Evolutionary conservation across 2,888 invertebrate genomes (phyloP), one percentile per base, ranked within the genome.

Genomic region (Bombylius discolor): DNA sequence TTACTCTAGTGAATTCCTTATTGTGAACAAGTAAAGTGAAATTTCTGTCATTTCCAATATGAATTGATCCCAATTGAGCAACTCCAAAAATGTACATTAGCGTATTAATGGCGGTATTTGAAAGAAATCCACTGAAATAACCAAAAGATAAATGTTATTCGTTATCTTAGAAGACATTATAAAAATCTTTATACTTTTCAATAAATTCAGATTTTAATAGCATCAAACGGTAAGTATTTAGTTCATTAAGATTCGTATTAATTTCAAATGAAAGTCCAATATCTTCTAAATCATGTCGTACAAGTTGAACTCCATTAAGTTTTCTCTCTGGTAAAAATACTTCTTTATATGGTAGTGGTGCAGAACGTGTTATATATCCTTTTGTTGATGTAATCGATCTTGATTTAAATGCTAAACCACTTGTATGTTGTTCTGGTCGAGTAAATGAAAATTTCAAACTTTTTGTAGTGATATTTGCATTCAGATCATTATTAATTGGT

Each of bases 401-500:
- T 0, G 74, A 74, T 56, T 74, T 74, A 49, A 74, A 71, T 13
- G 74, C 67, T 33, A 74, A 52, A 0, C 74, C 74, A 58, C 72
- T 72, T 13, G 72, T 72, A 5, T 72, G 63, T 55, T 74, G 71
- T 53, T 69, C 70, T 1, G 73, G 70, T 5, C 74, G 65, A 9
- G 66, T 65, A 55, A 74, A 73, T 4, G 70, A 65, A 49, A 73
- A 73, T 44, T 67, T 67, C 6, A 70, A 58, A 51, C 69, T 70
- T 46, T 63, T 64, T 44, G 64, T 66, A 6, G 65, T 68, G 39
- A 68, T 65, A 56, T 73, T 72, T 0, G 65, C 52, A 67, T 66
- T 69, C 5, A 74, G 55, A 51, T 73, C 72, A 57, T 68, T 73
- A 62, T 81, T 82, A 62, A 83, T 76, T 0, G 84, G 84, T 5